Percentiles rank a stretch among this genome's conserved stretches.
Evolutionary conservation across 2,797 vertebrate species (phyloP).

Genomic region (Enteromius viviparus): DNA sequence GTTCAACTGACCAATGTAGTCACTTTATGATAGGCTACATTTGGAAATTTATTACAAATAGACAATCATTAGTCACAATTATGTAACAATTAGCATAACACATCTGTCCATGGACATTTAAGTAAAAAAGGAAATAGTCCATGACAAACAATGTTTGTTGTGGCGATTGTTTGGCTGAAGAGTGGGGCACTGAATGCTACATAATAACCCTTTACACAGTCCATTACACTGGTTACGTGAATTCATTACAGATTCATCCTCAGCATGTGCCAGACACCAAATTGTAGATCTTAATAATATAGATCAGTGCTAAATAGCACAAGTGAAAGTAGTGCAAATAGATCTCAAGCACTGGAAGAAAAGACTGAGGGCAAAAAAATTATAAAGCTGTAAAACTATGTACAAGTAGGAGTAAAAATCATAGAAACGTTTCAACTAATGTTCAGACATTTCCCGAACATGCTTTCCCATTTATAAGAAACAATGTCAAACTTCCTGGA

Average conservation of each 20-base stretch:
- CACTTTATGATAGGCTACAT: constrained; percentile 12
- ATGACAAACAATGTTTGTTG: constrained; percentile 8
- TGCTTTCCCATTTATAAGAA: constrained; percentile 35
- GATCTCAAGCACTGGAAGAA: constrained; percentile 37
- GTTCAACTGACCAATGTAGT: background rate
- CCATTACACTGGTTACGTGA: constrained; percentile 13
- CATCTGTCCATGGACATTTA: constrained; percentile 15
- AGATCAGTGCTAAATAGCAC: constrained; percentile 27
- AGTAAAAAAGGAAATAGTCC: constrained; percentile 44
- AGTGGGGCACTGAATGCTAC: constrained; percentile 29
- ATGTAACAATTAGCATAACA: constrained; percentile 28
- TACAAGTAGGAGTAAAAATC: constrained; percentile 38
- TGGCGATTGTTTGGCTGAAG: constrained; percentile 13
- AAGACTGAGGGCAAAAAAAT: constrained; percentile 8
- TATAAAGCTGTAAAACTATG: constrained; percentile 49
- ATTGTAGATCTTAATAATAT: constrained; percentile 1
- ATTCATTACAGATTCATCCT: constrained; percentile 24
- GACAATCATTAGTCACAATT: constrained; percentile 46
- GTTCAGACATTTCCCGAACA: constrained; percentile 29
- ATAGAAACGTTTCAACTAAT: constrained; percentile 33
- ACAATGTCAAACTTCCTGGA: constrained; percentile 37
- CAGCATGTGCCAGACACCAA: constrained; percentile 23
- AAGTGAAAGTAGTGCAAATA: constrained; percentile 44
- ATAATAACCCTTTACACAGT: constrained; percentile 34
- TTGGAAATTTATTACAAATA: constrained; percentile 56